Evolutionary conservation across 2,888 invertebrate species (phyloP), one percentile per base, ranked within the genome.

Genomic region (Corbicula japonica): DNA sequence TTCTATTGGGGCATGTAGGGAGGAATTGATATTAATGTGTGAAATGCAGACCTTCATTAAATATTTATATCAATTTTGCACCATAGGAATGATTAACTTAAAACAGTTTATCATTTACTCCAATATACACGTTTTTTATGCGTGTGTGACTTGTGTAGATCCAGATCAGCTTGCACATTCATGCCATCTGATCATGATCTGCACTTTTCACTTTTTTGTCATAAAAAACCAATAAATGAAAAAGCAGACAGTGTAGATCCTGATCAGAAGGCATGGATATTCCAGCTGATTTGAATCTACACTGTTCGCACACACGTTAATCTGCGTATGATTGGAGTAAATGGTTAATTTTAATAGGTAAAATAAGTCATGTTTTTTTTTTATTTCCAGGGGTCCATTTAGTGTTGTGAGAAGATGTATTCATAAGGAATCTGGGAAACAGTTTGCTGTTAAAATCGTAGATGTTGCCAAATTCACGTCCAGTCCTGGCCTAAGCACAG

Each of bases 371-470:
- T 69, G 2, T n/a, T 62, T 69, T 28, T 68, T 15, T 77, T 70
- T 65, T 54, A 15, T 62, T 87, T 90, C 23, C 90, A 94, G 94
- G 84, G 98, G 98, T 88, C 98, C 98, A 92, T 98, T 98, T 95
- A 98, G 98, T 93, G 96, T 98, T 93, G 98, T 99, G 73, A 95
- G 98, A 87, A 95, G 98, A 94, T 99, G 99, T 94, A 96, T 98
- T 89, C 98, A 98, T 94, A 95, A 98, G 80, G 97, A 98, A 94
- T 98, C 98, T 18, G 97, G 96, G 69, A 98, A 98, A 94, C 98
- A 98, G 93, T 99, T 98, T 95, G 99, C 99, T 75, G 99, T 99
- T 88, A 99, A 99, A 95, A 98, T 99, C 91, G 98, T 99, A 87
- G 99, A 99, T 94, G 98, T 99, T 71, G 98, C 98, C 88, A 97